Percentiles rank a stretch among this genome's conserved stretches.
Evolutionary conservation across 2,113 vertebrate species (phyloP).

Genomic region (Pluvialis apricaria): DNA sequence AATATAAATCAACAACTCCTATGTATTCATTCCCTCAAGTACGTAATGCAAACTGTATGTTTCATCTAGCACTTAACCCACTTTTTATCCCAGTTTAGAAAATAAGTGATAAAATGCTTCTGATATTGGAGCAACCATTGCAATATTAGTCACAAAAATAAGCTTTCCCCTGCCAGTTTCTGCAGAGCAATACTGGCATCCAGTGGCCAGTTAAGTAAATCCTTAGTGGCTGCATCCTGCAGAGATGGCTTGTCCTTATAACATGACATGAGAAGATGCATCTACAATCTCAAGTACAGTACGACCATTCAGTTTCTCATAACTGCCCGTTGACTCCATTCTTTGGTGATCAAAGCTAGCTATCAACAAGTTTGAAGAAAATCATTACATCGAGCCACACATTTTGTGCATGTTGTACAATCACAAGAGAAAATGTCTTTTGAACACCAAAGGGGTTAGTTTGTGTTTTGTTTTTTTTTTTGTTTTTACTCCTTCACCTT

Average conservation of each 20-base stretch:
- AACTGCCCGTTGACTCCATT: neutral
- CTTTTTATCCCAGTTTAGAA: neutral
- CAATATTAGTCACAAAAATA: neutral
- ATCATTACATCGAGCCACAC: neutral
- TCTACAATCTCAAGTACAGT: neutral
- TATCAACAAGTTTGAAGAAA: neutral
- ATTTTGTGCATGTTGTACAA: neutral
- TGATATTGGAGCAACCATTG: neutral
- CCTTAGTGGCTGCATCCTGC: neutral
- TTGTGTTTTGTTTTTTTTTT: neutral
- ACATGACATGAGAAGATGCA: neutral
- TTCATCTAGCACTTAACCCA: neutral
- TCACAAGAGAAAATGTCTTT: neutral
- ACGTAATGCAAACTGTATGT: neutral
- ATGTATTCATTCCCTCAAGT: neutral
- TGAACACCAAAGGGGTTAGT: neutral
- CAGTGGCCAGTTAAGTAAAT: neutral
- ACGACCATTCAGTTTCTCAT: neutral
- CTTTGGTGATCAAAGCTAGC: neutral
- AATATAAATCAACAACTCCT: neutral
- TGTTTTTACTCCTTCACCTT: neutral
- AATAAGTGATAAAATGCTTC: neutral
- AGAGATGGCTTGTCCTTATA: neutral
- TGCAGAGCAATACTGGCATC: slow-evolving; percentile 34
- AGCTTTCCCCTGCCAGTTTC: neutral